Evolutionary conservation across 2,113 vertebrate species (phyloP), one percentile per base, ranked within the genome.

Genomic region (Stegostoma tigrinum): DNA sequence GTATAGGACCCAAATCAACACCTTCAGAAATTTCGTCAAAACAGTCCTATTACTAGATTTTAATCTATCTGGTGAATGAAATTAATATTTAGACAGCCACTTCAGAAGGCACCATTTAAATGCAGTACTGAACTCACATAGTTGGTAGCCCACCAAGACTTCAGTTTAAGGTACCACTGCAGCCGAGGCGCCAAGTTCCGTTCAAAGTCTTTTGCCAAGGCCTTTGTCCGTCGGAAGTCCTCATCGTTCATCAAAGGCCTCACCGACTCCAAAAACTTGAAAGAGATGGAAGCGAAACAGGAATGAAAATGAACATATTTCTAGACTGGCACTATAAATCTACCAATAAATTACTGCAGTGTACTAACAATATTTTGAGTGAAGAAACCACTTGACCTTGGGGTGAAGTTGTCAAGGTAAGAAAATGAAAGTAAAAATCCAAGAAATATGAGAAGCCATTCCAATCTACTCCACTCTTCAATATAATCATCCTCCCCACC

Each of bases 101-200:
- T 66, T 67, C 38, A 93, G 55, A 66, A 38, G 2, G 61, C 89
- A 91, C 64, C n/a, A n/a, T 34, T 61, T 34, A 27, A 64, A 66
- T 66, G 4, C 27, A 93, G 5, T 24, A 52, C 3, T 30, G 24
- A 95, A 98, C 98, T 98, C 97, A 99, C 98, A 5, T 99, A 99
- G 96, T 99, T 99, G 96, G 98, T 96, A 15, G 98, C 97, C 98
- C 98, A 99, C 97, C 98, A 98, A 83, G 98, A 98, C 96, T 99
- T 99, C 95, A 99, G 98, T 78, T 97, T 97, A 96, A 99, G 98
- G 96, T 99, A 98, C 98, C 98, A 98, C 97, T 99, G 98, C 96
- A 98, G 97, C 0, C 97, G 97, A 14, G 98, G 98, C 0, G 98
- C 98, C 0, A 98, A 97, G 89, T 97, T 97, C 96, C 96, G 96